Conservation (phyloP, 2,888 invertebrate species). For the Zhuqinia jingwanae region DNA sequence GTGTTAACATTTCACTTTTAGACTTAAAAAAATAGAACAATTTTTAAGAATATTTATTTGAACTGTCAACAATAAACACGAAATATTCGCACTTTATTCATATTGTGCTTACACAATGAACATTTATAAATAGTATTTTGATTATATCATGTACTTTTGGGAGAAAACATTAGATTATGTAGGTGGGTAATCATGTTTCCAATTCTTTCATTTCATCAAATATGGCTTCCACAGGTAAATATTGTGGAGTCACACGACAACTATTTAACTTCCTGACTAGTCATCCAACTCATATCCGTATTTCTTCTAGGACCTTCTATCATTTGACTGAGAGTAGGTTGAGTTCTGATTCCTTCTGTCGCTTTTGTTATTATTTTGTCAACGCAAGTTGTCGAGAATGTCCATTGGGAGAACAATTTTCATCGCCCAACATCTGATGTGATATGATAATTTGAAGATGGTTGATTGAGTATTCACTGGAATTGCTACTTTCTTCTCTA, state of each 20-base stretch:
- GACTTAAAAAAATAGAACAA: too few species aligned
- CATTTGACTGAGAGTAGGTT: slow-evolving; percentile 14
- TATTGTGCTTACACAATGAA: too few species aligned
- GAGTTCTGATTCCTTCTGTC: not conserved
- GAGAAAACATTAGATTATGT: too few species aligned
- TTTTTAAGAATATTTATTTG: too few species aligned
- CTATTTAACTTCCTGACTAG: slow-evolving; percentile 65
- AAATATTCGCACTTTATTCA: too few species aligned
- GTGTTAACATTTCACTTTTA: slow-evolving; percentile 72
- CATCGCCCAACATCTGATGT: slow-evolving; percentile 81
- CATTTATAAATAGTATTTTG: too few species aligned
- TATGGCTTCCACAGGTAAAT: too few species aligned
- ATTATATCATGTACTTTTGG: too few species aligned
- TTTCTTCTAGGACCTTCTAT: slow-evolving; percentile 71
- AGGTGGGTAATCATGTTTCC: too few species aligned
- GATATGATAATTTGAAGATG: slow-evolving; percentile 64
- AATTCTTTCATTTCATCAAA: too few species aligned
- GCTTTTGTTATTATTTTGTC: slow-evolving; percentile 84
- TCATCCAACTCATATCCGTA: slow-evolving; percentile 79
- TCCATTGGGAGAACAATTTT: slow-evolving; percentile 81
- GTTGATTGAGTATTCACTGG: slow-evolving; percentile 12
- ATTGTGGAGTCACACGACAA: too few species aligned
- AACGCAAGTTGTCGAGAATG: slow-evolving; percentile 88
- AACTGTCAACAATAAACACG: too few species aligned
- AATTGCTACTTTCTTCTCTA: slow-evolving; percentile 54